Base-by-base conservation (phyloP, 1,140 invertebrate species). In the Ruditapes philippinarum region DNA sequence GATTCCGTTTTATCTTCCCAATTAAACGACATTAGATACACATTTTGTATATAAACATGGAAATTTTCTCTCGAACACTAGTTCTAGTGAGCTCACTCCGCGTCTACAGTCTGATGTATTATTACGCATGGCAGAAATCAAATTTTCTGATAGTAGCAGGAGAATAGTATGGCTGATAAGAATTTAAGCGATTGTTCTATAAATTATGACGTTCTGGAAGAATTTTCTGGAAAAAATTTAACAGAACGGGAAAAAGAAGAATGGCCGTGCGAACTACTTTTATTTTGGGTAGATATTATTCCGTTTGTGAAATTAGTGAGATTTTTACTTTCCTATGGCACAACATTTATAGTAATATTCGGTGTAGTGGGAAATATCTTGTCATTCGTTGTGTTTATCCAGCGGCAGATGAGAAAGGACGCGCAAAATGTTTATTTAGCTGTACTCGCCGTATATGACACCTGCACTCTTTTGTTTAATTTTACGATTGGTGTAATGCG, bases 401-500 rank as follows among this genome's bases (percentile, higher is more conserved):
- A 89, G 22, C 88, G 90, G 38, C 82, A 90, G 54, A 93, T 93
- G 92, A 65, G 92, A 36, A 89, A 86, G 25, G 80, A 83, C 0
- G 88, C 93, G 4, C 83, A 88, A 14, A 91, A 93, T 83, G 45
- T 92, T 28, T 93, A 93, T 60, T 84, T 93, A 1, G 62, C 91
- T 1, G 90, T 73, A 3, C 76, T 93, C 5, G 90, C 93, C 1
- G 51, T 91, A 1, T 93, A 91, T 38, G 93, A 93, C 62, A 82
- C 57, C 0, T 57, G 89, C 11, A 68, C 89, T 3, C 88, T 93
- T 25, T 83, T 85, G 17, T 79, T 93, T 51, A 93, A 93, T 79
- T 93, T 93, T 60, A 91, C 92, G 91, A 89, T 93, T 17, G 93
- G 93, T 5, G 90, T 93, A 19, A 78, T 93, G n/a, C 49, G 93